Base-by-base conservation (phyloP, 2,113 vertebrate species). In the Psittacula cyanocephala region DNA sequence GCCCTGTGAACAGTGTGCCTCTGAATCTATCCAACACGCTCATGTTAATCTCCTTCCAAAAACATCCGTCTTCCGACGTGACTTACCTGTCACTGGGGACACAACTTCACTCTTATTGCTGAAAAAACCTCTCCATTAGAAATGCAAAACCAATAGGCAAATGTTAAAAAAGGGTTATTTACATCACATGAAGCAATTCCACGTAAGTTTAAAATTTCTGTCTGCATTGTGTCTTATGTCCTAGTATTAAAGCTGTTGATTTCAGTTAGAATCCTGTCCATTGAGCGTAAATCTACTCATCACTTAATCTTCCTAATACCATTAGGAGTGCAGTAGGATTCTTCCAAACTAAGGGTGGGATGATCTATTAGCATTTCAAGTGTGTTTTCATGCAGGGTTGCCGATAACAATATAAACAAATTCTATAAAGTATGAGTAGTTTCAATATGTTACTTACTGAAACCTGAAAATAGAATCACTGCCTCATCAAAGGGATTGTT, bases 301-400 rank as follows among this genome's bases (percentile, higher is more conserved):
- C 68, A 92, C 81, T 93, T 71, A 84, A 89, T 89, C 69, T 90
- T 57, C 52, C 55, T 92, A 93, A 86, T 84, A 92, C 74, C 50
- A 47, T 92, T 88, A 89, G 83, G 39, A 89, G 57, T 76, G 67
- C 78, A 62, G 80, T 24, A 81, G 69, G 29, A 93, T 60, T 69
- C 57, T 94, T 91, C 72, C 39, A 75, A 59, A 88, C 70, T 64
- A 72, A 90, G 55, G 35, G 17, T 11, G 78, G 55, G 47, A 75
- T 75, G 83, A 91, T 91, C 93, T 91, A 84, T 86, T 79, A 86
- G 55, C 69, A 91, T 93, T 84, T 91, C 47, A 75, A 95, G 47
- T 17, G 39, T 70, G 27, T 69, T 89, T 89, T 57, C 77, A n/a
- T 47, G 33, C 65, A 81, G 86, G 20, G 44, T 55, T 71, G 77